Base-by-base conservation (phyloP, 2,888 invertebrate genomes). In the Vandiemenella viatica region DNA sequence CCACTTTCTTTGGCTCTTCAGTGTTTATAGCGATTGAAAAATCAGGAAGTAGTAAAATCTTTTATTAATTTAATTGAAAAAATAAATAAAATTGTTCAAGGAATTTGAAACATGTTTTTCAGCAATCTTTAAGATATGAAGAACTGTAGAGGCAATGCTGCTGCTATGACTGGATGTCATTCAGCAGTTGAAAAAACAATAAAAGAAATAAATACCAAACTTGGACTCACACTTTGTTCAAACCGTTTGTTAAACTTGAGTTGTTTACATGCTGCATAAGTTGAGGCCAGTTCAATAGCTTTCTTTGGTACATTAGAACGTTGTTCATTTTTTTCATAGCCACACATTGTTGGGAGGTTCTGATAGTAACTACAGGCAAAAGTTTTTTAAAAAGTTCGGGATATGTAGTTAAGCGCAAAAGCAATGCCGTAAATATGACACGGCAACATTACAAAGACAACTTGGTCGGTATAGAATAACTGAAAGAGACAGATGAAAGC, bases 71-170 rank as follows among this genome's bases (percentile, higher is more conserved):
- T 4, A 3, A 32, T 32, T 32, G 32, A 32, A 32, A 32, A 10
- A 32, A 32, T 13, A 32, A 32, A 4, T 32, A 4, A 32, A 32
- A 32, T 2, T 32, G 2, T 4, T 32, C 13, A 32, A 32, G 32
- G n/a, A 32, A 32, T 32, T 32, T 32, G 3, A 32, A 32, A 32
- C 32, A 2, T 13, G 32, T 8, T 23, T 32, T 32, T 13, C 13
- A 32, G 32, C 15, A 38, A 38, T 2, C 38, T 15, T 32, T 2
- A 2, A 1, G 16, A 2, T 16, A 38, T 16, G 8, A 40, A 15
- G 5, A 55, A 58, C 47, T 59, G 56, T 49, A 55, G 57, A 56
- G 56, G 56, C 13, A 57, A 57, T 52, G 58, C 53, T 51, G 58
- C 57, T 52, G 45, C 43, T 4, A 57, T 56, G 54, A 52, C 55